These are phyloP conservation scores for Sternarchorhynchus goeldii DNA, from an alignment of 2,797 vertebrate genomes.

Conservation along the genomic window DNA sequence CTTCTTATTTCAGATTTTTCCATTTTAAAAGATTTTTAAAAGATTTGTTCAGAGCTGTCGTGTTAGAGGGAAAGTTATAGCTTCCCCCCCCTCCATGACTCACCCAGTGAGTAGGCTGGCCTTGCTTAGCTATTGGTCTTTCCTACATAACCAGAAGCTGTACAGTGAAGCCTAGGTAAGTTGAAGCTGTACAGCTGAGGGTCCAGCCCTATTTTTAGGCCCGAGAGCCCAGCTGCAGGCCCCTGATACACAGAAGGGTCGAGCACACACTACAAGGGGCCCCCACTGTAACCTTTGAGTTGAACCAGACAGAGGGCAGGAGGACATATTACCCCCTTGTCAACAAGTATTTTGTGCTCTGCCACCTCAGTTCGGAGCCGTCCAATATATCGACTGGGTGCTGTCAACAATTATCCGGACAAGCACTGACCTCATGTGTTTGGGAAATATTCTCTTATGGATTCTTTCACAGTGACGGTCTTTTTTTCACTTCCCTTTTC, in stretches of 20 bases:
- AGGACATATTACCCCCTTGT: constrained; percentile 60
- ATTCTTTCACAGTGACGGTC: constrained; percentile 16
- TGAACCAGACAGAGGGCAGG: constrained; percentile 37
- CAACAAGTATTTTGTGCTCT: constrained; percentile 48
- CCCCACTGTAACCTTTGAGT: constrained; percentile 21
- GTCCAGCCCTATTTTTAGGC: constrained; percentile 18
- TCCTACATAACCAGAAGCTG: not conserved
- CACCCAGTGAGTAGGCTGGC: not conserved
- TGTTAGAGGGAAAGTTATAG: not conserved
- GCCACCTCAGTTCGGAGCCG: constrained; percentile 52
- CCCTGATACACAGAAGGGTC: constrained; percentile 32
- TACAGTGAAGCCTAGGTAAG: not conserved
- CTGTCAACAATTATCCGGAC: constrained; percentile 52
- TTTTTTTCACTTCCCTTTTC: constrained; percentile 34
- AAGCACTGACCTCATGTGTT: constrained; percentile 37
- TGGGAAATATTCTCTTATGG: constrained; percentile 54
- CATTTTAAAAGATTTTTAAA: constrained; percentile 22
- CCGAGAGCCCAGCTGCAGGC: constrained; percentile 57
- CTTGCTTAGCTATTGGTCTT: not conserved
- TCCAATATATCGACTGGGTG: constrained; percentile 53
- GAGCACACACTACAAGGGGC: constrained; percentile 15
- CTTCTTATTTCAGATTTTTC: too few species aligned
- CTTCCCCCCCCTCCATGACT: not conserved
- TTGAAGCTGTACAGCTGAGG: not conserved
- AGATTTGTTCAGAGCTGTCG: constrained; percentile 31